phyloP scores from a whole-genome alignment of 1,140 invertebrate genomes.

The Galleria mellonella region DNA sequence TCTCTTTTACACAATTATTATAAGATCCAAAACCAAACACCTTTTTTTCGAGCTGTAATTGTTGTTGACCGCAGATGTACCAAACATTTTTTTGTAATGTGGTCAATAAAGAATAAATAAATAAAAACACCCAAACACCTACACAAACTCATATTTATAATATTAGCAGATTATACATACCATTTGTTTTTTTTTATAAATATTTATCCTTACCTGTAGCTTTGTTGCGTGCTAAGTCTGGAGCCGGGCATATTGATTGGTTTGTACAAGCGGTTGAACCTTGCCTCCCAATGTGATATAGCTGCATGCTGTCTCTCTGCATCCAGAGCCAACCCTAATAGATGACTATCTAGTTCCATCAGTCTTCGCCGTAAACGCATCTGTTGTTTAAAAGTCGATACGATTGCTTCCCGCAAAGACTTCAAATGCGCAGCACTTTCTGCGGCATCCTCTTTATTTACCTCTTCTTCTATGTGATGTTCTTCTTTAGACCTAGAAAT shows the following conservation, averaged over 20 bases:
- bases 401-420: conserved; percentile 86
- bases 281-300: conserved; percentile 90
- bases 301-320: conserved; percentile 89
- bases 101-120: too few relatives aligned
- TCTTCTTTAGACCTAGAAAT: conserved; percentile 30
- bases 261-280: conserved; percentile 84
- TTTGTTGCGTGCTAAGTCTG: conserved; percentile 76
- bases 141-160: too few relatives aligned
- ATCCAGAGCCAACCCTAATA: conserved; percentile 88
- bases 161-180: too few relatives aligned
- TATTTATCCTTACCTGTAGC: conserved; percentile 63
- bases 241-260: conserved; percentile 71
- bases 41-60: too few relatives aligned
- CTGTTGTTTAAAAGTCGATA: conserved; percentile 91
- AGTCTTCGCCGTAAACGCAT: conserved; percentile 89
- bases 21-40: too few relatives aligned
- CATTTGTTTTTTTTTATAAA: too few relatives aligned
- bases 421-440: conserved; percentile 79
- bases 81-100: too few relatives aligned
- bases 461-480: conserved; percentile 23
- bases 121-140: too few relatives aligned
- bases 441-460: conserved; percentile 35
- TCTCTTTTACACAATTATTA: too few relatives aligned
- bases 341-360: conserved; percentile 90
- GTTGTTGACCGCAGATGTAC: too few relatives aligned